Evolutionary conservation across 2,888 invertebrate species (phyloP).

Genomic region (Ochlodes sylvanus): DNA sequence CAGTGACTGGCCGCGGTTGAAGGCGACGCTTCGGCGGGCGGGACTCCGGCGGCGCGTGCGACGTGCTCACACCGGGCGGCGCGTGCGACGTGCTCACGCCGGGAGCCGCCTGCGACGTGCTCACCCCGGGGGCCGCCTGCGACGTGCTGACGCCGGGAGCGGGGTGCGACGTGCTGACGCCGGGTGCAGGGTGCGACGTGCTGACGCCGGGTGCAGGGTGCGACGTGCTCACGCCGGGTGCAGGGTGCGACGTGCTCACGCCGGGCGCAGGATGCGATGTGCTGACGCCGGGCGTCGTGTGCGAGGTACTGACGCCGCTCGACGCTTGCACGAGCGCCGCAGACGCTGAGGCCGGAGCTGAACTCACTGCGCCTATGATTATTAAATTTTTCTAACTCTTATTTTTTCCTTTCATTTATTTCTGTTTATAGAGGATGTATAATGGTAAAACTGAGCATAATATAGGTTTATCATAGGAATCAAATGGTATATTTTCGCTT

Average conservation of each 20-base stretch:
- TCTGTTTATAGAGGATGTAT: too few species aligned
- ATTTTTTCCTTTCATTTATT: too few species aligned
- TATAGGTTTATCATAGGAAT: too few species aligned
- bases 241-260: conserved; percentile 58
- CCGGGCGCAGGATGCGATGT: conserved; percentile 46
- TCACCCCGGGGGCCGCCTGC: conserved; percentile 59
- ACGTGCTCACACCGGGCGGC: conserved; percentile 62
- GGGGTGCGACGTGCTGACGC: conserved; percentile 56
- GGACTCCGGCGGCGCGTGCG: conserved; percentile 67
- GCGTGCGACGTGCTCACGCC: conserved; percentile 54
- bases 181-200: conserved; percentile 56
- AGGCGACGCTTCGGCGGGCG: conserved; percentile 72
- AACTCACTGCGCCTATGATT: conserved; percentile 49
- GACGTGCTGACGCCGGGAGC: conserved; percentile 51
- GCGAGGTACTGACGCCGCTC: conserved; percentile 62
- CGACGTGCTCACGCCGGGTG: conserved; percentile 60
- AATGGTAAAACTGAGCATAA: too few species aligned
- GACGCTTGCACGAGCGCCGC: conserved; percentile 56
- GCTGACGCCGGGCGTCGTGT: conserved; percentile 53
- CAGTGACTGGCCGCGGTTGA: conserved; percentile 72
- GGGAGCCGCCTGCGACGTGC: conserved; percentile 49
- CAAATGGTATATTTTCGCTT: too few species aligned
- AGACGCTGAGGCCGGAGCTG: conserved; percentile 53
- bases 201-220: conserved; percentile 51
- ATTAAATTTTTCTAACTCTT: not conserved